Evolutionary conservation across 2,888 invertebrate genomes (phyloP).

Genomic region (Aspidiotus rigidus): DNA sequence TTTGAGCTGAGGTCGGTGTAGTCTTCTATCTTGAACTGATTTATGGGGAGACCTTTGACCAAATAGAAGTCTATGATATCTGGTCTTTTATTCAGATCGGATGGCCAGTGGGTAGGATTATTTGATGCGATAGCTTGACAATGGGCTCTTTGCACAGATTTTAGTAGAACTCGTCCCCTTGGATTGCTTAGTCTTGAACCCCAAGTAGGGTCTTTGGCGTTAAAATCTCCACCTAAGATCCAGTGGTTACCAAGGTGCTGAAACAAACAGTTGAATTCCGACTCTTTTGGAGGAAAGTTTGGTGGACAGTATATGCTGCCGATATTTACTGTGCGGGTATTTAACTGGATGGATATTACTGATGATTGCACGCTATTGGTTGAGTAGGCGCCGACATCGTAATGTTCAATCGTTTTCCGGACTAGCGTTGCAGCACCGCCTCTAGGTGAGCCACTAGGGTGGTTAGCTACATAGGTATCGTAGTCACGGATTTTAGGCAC

Average conservation of each 20-base stretch:
- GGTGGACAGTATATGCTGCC: conserved; percentile 4
- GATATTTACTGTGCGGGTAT: background rate
- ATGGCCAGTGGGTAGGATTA: conserved; percentile 4
- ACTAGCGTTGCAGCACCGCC: background rate
- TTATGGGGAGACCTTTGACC: background rate
- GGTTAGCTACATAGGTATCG: background rate
- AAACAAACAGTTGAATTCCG: background rate
- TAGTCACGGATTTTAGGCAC: background rate
- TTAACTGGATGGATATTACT: background rate
- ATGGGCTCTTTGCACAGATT: background rate
- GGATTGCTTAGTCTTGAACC: background rate
- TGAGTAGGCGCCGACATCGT: background rate
- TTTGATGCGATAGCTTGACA: background rate
- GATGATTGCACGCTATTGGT: background rate
- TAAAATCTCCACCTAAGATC: conserved; percentile 2
- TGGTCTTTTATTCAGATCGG: background rate
- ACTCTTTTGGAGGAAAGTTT: background rate
- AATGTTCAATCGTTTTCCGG: background rate
- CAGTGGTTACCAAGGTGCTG: background rate
- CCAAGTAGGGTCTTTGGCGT: background rate
- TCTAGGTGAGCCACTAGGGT: background rate
- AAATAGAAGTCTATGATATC: conserved; percentile 10
- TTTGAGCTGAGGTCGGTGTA: conserved; percentile 3
- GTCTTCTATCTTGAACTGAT: background rate
- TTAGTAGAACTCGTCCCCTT: background rate